These are phyloP conservation scores for Orgyia antiqua DNA, from an alignment of 2,888 invertebrate species.

Conservation along the genomic window DNA sequence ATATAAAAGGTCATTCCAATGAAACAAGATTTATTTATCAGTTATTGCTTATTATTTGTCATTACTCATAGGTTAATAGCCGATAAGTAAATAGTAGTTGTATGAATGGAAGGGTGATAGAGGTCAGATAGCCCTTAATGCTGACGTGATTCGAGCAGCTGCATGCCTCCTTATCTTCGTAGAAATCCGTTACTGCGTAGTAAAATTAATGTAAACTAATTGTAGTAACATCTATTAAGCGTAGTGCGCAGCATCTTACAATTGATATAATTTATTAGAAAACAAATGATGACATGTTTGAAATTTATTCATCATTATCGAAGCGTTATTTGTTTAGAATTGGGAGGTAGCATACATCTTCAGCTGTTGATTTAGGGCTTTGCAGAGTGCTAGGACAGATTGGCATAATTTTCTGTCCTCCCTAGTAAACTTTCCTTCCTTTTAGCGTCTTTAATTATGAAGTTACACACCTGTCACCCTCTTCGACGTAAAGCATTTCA, in stretches of 20 bases:
- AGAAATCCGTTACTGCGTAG: constrained; percentile 1
- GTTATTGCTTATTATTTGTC: neutral
- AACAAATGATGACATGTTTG: no score
- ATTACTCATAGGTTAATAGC: neutral
- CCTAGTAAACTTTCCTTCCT: no score
- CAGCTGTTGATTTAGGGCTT: no score
- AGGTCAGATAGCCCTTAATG: neutral
- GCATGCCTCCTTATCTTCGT: neutral
- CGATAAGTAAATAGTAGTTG: neutral
- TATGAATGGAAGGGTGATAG: neutral
- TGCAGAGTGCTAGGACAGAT: no score
- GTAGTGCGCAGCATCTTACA: neutral
- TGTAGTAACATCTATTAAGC: neutral
- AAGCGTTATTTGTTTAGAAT: no score
- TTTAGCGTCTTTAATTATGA: no score
- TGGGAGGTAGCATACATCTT: no score
- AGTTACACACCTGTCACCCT: no score
- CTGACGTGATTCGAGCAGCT: constrained; percentile 1
- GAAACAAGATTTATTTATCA: neutral
- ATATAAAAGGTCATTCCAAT: neutral
- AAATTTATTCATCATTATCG: no score
- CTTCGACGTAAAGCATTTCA: no score
- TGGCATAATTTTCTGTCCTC: no score
- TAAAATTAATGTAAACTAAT: neutral
- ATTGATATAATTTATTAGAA: neutral